Evolutionary conservation across 2,797 vertebrate species (phyloP), one percentile per base, ranked within the genome.

Genomic region (Bufotes viridis): DNA sequence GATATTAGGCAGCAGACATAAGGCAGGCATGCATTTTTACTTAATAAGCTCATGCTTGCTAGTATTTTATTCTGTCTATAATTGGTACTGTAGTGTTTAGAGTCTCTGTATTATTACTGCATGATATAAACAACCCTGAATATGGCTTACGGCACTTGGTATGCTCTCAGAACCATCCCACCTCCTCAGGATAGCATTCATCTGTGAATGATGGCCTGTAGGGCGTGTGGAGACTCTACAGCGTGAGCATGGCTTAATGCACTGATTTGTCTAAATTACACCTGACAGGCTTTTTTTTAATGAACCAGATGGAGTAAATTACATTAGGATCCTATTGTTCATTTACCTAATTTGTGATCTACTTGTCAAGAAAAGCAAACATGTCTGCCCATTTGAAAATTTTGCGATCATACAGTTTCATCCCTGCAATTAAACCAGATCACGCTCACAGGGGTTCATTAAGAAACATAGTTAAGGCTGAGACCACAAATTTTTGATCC

Each of bases 1-100:
- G 81, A 70, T 84, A 78, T 58, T 84, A 69, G 15, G 42, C 51
- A 70, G 72, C 81, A 78, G 81, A 78, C 53, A 84, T 83, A 79
- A 84, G 78, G 72, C 83, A 85, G 83, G 24, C 58, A 51, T 63
- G 83, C 70, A 85, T 85, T 85, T 85, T 80, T 86, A 86, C 85
- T 80, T 60, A 69, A 86, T 86, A 86, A 86, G 85, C 51, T 86
- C 85, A 80, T 80, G 53, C 76, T 69, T 76, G 17, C 61, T 86
- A 80, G 63, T 72, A 80, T 86, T 86, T 86, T 80, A 80, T 60
- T 70, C 65, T 80, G 76, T 80, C 85, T 86, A 86, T 70, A 86
- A 86, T 86, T 86, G 84, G 84, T 78, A 51, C 24, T 67, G 74
- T 70, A 69, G 76, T 79, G 69, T 70, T 69, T 69, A 72, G 29